Base-by-base conservation (phyloP, 1,140 invertebrate genomes). In the Caenorhabditis tropicalis region DNA sequence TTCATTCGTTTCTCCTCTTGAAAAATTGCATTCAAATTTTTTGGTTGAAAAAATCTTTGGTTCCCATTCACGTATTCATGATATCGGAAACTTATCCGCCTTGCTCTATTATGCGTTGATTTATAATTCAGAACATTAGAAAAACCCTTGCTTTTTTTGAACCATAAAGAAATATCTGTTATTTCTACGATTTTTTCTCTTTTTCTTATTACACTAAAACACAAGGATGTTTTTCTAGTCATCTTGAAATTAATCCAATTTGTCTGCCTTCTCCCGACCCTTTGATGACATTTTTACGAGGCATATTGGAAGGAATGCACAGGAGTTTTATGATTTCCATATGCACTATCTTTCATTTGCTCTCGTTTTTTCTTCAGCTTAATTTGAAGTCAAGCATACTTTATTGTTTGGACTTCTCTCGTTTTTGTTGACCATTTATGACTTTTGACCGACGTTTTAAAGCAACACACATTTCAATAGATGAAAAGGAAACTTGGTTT, bases 361-460 rank as follows among this genome's bases (percentile, higher is more conserved):
- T 0, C 29, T 10, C 15, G 7, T 15, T 21, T 43, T 36, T 36
- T 65, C 31, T 33, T 65, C 19, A 15, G 15, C 6, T 10, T 27
- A 31, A 74, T 43, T 39, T 43, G 65, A 74, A 74, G 33, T 24
- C 36, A 46, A 46, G 65, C 65, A 74, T 74, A 24, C 36, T 74
- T 43, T 74, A 43, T 74, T 74, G 36, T 65, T 65, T 65, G 58
- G 58, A 51, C 21, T 24, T 1, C 29, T 56, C 53, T 56, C 21
- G 29, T 24, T 27, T 56, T 27, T 56, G 21, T 56, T 56, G 53
- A 27, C 53, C 10, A 56, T 56, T 65, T 31, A 65, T 58, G 24
- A 58, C 53, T 58, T 58, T 36, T 65, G 58, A 33, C 31, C 58
- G 4, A 16, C 29, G 9, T 27, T n/a, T 15, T 12, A 24, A 56